These are phyloP conservation scores for Sinocyclocheilus grahami DNA, from an alignment of 2,113 vertebrate species.

Conservation along the genomic window DNA sequence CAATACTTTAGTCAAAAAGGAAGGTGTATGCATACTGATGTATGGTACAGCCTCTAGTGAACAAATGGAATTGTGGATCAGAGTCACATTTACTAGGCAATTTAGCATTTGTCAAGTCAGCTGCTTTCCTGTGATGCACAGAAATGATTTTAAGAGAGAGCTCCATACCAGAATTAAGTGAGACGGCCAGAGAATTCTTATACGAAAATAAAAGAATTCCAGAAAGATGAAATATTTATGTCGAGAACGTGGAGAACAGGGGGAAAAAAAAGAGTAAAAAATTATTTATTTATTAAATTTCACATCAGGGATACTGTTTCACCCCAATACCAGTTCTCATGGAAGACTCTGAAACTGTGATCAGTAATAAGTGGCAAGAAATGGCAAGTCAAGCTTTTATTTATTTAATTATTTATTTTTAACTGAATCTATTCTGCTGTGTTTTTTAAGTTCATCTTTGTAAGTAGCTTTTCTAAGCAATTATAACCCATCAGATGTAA, in stretches of 20 bases:
- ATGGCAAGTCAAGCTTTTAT: too few species aligned
- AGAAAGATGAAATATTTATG: neutral
- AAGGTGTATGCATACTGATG: neutral
- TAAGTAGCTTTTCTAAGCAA: neutral
- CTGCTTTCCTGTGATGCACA: neutral
- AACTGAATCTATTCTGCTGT: too few species aligned
- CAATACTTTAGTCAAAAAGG: neutral
- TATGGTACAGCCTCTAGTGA: neutral
- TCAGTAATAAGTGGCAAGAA: neutral
- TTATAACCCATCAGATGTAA: neutral
- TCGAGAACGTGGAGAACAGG: neutral
- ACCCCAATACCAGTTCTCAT: neutral
- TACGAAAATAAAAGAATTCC: neutral
- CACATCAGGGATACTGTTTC: neutral
- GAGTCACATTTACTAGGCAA: neutral
- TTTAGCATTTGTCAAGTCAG: neutral
- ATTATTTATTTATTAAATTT: neutral
- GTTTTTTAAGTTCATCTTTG: neutral
- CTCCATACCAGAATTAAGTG: neutral
- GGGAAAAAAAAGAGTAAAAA: fast-evolving
- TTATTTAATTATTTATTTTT: too few species aligned
- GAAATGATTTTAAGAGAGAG: neutral
- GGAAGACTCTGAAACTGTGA: neutral
- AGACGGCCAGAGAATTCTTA: neutral
- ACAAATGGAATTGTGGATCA: neutral